A percentile compares a stretch with the other conserved stretches of the same genome.
These are phyloP conservation scores for Bombus haemorrhoidalis DNA, from an alignment of 1,140 invertebrate genomes.

Conservation along the genomic window DNA sequence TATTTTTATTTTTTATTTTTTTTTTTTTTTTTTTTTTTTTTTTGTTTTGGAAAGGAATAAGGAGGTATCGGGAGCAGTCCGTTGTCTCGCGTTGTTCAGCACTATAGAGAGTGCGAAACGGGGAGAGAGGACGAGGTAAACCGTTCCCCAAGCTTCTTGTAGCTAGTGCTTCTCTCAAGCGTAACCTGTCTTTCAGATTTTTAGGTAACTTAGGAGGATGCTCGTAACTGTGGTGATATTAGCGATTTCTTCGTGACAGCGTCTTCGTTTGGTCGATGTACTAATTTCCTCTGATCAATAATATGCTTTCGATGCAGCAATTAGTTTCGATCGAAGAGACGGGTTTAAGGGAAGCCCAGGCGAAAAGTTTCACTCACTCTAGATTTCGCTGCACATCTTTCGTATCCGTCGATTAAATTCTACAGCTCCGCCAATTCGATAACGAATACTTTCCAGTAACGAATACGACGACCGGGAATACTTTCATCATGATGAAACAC, in stretches of 20 bases:
- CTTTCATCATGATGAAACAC: too few species aligned
- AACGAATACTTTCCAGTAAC: background rate
- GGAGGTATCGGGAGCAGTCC: background rate
- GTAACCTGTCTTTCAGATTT: conserved; percentile 23
- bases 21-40: too few species aligned
- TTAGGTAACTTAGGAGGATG: conserved; percentile 18
- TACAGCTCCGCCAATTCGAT: background rate
- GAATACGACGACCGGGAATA: too few species aligned
- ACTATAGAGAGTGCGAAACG: background rate
- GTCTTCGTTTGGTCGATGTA: background rate
- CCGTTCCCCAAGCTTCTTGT: background rate
- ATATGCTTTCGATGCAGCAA: background rate
- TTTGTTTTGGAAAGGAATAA: too few species aligned
- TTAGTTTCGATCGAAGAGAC: background rate
- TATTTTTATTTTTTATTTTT: background rate
- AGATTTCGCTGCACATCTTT: background rate
- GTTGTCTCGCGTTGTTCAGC: background rate
- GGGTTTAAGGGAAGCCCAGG: background rate
- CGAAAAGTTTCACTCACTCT: background rate
- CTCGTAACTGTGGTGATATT: conserved; percentile 10
- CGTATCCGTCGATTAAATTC: background rate
- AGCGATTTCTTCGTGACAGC: conserved; percentile 36
- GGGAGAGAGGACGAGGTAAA: background rate
- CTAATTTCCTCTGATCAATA: too few species aligned
- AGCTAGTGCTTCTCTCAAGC: conserved; percentile 26